A percentile compares a stretch with the other conserved stretches of the same genome.
Conservation (phyloP, 92 coral and sea anemone genomes). For the Meandrina meandrites region DNA sequence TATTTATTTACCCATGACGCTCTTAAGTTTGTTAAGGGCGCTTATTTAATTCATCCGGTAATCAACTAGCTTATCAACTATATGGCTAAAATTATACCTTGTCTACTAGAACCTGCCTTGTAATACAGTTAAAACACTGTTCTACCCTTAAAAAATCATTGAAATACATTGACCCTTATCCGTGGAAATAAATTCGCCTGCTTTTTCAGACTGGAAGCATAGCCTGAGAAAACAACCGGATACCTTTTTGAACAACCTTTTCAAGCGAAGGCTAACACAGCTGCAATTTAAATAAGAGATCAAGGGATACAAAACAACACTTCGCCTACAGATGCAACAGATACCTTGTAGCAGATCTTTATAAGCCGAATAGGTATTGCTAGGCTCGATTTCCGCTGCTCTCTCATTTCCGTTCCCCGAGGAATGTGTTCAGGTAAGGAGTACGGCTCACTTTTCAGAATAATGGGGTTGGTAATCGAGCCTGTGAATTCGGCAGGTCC, state of each 20-base stretch:
- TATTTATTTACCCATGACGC: background rate
- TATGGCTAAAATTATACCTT: background rate
- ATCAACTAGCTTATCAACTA: background rate
- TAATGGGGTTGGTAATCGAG: too few species aligned
- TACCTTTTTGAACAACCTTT: background rate
- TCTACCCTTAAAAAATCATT: background rate
- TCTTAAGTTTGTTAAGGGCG: too few species aligned
- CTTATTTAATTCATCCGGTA: background rate
- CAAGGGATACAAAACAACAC: background rate
- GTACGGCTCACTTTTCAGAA: too few species aligned
- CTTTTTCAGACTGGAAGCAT: background rate
- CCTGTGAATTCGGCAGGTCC: background rate
- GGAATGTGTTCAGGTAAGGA: too few species aligned
- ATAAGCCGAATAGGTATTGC: background rate
- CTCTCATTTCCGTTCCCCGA: too few species aligned
- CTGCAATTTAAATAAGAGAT: background rate
- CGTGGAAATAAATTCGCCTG: background rate
- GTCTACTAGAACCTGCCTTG: background rate
- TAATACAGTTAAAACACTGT: background rate
- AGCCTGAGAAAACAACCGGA: background rate
- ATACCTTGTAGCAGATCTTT: background rate
- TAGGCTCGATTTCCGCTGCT: too few species aligned
- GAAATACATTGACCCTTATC: background rate
- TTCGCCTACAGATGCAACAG: background rate
- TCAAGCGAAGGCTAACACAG: background rate